Evolutionary conservation across 2,113 vertebrate species (phyloP), one percentile per base, ranked within the genome.

Genomic region (Athene cunicularia): DNA sequence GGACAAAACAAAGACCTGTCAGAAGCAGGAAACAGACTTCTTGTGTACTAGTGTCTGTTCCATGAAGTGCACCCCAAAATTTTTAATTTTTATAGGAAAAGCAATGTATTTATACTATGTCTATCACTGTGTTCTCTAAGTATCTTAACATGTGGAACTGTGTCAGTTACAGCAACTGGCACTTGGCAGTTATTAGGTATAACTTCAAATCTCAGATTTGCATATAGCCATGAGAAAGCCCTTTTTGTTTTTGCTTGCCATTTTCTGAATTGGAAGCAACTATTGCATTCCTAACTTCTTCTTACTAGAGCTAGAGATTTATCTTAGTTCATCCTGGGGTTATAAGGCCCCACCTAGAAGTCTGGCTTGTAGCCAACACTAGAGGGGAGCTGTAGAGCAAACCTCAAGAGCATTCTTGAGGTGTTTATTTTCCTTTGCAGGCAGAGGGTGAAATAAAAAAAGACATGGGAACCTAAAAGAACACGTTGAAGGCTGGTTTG

Each of bases 251-350:
- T 59, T 47, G 7, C 17, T 76, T 82, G 45, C 58, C 26, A 8
- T 87, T 90, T 91, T 90, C 43, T 92, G 91, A 85, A 90, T 33
- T 26, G 41, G 79, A 92, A 94, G 60, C 43, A 55, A 62, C 16
- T 68, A 50, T 41, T 84, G 28, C 35, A 24, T 55, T 95, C 15
- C n/a, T 52, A 83, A 12, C 18, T 71, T 52, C 67, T 45, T 55
- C 63, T 66, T 81, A 35, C 33, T 75, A n/a, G 55, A 52, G 62
- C 77, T 82, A 83, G 58, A 70, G 52, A 45, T 93, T 96, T 94
- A 96, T 94, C 89, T 95, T 90, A 89, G 95, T 95, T 97, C 93
- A 97, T 94, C 79, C 87, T 76, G 49, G 66, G 92, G 75, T 96
- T 97, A 95, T 41, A 76, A 80, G 23, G 95, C 89, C 80, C 89